Evolutionary conservation across 2,797 vertebrate species (phyloP).

Genomic region (Phaenicophaeus curvirostris): DNA sequence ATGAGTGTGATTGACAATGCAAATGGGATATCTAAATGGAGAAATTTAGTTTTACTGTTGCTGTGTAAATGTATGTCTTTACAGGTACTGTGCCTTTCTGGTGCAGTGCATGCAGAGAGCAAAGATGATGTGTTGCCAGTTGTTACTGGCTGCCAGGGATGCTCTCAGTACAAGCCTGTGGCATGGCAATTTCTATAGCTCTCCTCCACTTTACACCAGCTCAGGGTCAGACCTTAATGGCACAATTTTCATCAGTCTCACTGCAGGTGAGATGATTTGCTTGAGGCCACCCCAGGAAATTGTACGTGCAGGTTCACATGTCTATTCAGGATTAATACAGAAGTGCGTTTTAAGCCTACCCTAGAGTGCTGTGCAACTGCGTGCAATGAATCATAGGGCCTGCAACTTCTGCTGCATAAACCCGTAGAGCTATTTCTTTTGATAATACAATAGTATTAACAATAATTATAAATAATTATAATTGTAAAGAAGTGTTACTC

Average conservation of each 20-base stretch:
- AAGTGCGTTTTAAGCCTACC: not conserved
- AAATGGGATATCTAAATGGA: not conserved
- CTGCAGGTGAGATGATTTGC: not conserved
- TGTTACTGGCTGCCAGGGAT: not conserved
- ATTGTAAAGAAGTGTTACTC: not conserved
- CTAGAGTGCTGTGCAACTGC: not conserved
- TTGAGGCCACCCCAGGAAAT: not conserved
- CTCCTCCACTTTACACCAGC: not conserved
- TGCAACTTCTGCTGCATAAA: not conserved
- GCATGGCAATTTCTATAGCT: not conserved
- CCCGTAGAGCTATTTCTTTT: not conserved
- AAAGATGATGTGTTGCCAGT: fast-evolving
- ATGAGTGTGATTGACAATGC: not conserved
- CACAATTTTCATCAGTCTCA: not conserved
- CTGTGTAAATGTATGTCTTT: not conserved
- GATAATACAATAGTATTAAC: not conserved
- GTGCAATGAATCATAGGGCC: not conserved
- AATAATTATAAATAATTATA: not conserved
- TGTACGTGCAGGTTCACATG: not conserved
- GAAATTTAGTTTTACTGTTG: not conserved
- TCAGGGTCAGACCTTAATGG: not conserved
- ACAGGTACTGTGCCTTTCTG: not conserved
- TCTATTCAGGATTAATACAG: not conserved
- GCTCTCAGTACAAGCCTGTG: not conserved
- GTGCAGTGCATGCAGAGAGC: not conserved